These are phyloP conservation scores for Silurus glanis DNA, from an alignment of 2,113 vertebrate species.

Conservation along the genomic window DNA sequence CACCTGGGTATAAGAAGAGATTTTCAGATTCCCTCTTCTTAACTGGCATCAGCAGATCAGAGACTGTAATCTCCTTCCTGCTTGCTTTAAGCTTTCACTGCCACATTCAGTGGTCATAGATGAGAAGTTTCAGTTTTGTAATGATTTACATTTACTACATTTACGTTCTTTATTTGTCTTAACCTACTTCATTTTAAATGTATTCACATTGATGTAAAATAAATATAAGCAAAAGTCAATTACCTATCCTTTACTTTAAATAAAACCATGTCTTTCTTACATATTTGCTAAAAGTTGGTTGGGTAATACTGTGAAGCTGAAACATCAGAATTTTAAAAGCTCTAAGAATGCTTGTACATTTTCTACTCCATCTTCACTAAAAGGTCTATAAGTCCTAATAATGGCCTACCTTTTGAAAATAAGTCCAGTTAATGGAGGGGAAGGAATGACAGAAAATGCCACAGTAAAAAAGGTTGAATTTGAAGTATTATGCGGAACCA, in stretches of 20 bases:
- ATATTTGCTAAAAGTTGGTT: not conserved
- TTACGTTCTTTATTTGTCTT: not conserved
- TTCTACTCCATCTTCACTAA: not conserved
- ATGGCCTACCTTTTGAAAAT: not conserved
- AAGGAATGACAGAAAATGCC: not conserved
- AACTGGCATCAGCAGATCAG: not conserved
- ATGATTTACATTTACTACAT: too few relatives aligned
- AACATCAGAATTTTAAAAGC: not conserved
- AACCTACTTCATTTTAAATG: not conserved
- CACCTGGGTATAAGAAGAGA: slow-evolving; percentile 15
- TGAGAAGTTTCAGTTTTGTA: too few relatives aligned
- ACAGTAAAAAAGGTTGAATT: not conserved
- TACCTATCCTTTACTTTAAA: not conserved
- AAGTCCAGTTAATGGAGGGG: not conserved
- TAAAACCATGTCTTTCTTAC: not conserved
- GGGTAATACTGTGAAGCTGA: not conserved
- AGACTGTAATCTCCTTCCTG: slow-evolving; percentile 24
- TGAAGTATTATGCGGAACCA: not conserved
- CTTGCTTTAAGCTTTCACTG: slow-evolving; percentile 24
- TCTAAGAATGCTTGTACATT: not conserved
- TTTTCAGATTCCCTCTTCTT: slow-evolving; percentile 1
- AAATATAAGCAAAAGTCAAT: not conserved
- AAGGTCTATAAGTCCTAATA: not conserved
- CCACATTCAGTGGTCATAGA: slow-evolving; percentile 34
- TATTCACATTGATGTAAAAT: not conserved